These are phyloP conservation scores for Promerops cafer DNA, from an alignment of 2,113 vertebrate genomes.

Conservation along the genomic window DNA sequence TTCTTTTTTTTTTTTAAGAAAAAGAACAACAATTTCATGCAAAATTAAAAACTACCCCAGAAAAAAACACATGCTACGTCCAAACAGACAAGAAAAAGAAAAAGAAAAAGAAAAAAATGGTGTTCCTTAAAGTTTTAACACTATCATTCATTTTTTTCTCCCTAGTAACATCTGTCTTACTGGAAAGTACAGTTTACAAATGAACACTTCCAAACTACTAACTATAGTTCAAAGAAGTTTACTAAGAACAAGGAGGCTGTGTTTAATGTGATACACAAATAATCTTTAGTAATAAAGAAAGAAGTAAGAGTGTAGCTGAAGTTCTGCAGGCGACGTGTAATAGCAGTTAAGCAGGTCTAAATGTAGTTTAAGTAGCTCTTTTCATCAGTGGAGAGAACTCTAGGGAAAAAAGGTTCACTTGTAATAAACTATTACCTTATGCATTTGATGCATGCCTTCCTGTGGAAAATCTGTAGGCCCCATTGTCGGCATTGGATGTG, in stretches of 20 bases:
- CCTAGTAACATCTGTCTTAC: neutral
- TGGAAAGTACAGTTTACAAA: neutral
- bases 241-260: neutral
- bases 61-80: neutral
- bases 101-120: neutral
- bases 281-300: neutral
- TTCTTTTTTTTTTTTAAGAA: neutral
- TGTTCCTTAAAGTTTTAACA: neutral
- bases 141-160: neutral
- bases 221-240: neutral
- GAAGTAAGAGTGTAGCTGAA: neutral
- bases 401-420: neutral
- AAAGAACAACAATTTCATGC: neutral
- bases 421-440: slow-evolving; percentile 82
- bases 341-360: neutral
- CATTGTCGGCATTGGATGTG: slow-evolving; percentile 83
- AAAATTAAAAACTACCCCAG: neutral
- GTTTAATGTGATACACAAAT: neutral
- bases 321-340: neutral
- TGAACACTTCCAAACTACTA: neutral
- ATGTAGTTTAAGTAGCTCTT: neutral
- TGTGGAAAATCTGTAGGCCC: slow-evolving; percentile 86
- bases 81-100: neutral
- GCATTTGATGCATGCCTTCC: slow-evolving; percentile 88
- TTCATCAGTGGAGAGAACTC: neutral